Percentiles rank a stretch among this genome's conserved stretches.
These are phyloP conservation scores for Shinisaurus crocodilurus DNA, from an alignment of 2,113 vertebrate genomes.

Conservation along the genomic window DNA sequence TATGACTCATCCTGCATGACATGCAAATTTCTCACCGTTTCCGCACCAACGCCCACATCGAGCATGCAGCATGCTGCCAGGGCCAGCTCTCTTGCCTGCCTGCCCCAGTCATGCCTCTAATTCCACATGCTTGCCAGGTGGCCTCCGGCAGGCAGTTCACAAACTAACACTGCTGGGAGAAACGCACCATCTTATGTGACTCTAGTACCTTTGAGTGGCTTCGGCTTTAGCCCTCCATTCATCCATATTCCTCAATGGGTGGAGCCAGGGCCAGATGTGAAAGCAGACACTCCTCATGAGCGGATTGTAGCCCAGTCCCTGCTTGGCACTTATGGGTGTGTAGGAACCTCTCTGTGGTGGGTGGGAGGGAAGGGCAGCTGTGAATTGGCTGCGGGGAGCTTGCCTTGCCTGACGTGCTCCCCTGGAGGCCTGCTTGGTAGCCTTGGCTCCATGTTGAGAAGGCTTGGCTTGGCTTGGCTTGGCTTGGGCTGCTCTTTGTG, in stretches of 20 bases:
- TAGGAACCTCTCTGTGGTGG: background rate
- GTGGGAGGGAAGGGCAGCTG: background rate
- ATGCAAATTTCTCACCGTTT: fast-evolving
- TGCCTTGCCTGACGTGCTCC: background rate
- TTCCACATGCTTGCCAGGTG: background rate
- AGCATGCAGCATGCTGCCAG: background rate
- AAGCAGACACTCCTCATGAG: background rate
- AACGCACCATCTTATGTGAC: background rate
- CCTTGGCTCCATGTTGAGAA: background rate
- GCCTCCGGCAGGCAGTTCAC: background rate
- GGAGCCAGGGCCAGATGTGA: background rate
- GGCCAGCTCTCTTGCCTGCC: background rate
- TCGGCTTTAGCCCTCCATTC: background rate
- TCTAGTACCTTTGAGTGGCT: background rate
- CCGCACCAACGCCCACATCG: fast-evolving
- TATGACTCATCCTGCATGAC: background rate
- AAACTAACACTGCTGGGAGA: background rate
- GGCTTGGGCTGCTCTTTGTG: background rate
- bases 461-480: background rate
- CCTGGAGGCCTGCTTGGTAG: background rate
- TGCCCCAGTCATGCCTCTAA: no score
- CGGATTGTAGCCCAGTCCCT: background rate
- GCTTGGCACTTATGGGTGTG: background rate
- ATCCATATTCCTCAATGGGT: background rate
- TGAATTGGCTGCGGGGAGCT: background rate